phyloP scores from a whole-genome alignment of 1,140 invertebrate species.

The Antheraea pernyi region DNA sequence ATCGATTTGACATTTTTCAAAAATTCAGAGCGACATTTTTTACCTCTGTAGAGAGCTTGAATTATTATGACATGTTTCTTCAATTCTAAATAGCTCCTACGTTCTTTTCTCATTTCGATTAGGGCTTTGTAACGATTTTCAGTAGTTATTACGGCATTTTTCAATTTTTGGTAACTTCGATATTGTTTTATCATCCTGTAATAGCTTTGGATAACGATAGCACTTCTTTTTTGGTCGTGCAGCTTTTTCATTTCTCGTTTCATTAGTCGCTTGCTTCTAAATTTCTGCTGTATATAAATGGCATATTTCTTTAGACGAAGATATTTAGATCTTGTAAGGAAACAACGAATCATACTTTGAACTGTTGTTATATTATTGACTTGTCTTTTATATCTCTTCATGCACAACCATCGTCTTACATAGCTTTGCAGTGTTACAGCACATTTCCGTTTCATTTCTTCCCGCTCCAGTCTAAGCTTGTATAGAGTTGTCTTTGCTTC shows the following conservation, averaged over 20 bases:
- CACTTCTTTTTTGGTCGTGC: slow-evolving; percentile 35
- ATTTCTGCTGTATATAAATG: slow-evolving; percentile 69
- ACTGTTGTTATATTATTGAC: slow-evolving; percentile 44
- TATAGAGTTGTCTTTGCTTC: slow-evolving; percentile 43
- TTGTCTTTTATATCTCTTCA: slow-evolving; percentile 44
- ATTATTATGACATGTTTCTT: slow-evolving; percentile 46
- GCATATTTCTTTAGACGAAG: slow-evolving; percentile 48
- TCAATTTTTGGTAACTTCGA: slow-evolving; percentile 36
- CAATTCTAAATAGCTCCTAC: slow-evolving; percentile 57
- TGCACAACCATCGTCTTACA: slow-evolving; percentile 67
- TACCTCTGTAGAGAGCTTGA: slow-evolving; percentile 68
- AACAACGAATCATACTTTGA: slow-evolving; percentile 50
- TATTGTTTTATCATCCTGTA: slow-evolving; percentile 63
- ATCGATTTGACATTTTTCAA: slow-evolving; percentile 39
- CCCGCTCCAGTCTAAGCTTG: slow-evolving; percentile 34
- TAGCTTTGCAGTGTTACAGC: slow-evolving; percentile 62
- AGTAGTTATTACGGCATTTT: slow-evolving; percentile 41
- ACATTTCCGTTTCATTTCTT: slow-evolving; percentile 37
- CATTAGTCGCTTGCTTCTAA: slow-evolving; percentile 63
- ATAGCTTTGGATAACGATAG: slow-evolving; percentile 65
- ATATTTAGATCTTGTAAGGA: slow-evolving; percentile 46
- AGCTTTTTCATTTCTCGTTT: slow-evolving; percentile 52
- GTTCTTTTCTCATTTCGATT: slow-evolving; percentile 59
- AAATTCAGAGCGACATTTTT: slow-evolving; percentile 50
- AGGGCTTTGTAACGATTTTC: slow-evolving; percentile 63